These are phyloP conservation scores for Hypsopygia costalis DNA, from an alignment of 2,888 invertebrate species.

Conservation along the genomic window DNA sequence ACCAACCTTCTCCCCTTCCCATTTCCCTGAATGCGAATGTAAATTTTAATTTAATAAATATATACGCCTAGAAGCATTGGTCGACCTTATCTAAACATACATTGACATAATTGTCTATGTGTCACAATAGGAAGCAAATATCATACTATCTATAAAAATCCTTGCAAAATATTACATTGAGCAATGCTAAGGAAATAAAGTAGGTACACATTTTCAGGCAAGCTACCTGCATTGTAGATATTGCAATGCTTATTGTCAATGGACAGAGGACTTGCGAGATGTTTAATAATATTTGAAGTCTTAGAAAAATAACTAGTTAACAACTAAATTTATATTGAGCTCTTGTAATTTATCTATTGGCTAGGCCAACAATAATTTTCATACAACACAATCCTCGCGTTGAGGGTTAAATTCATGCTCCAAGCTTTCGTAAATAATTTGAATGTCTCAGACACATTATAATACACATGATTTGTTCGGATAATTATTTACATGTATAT, in stretches of 20 bases:
- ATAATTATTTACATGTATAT: slow-evolving; percentile 14
- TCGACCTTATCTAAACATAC: not conserved
- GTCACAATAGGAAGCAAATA: slow-evolving; percentile 12
- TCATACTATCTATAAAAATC: slow-evolving; percentile 2
- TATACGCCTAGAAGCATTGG: not conserved
- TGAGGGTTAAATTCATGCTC: no score
- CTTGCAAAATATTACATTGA: slow-evolving; percentile 24
- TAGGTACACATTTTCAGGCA: slow-evolving; percentile 1
- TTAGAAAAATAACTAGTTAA: slow-evolving; percentile 3
- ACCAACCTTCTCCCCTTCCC: no score
- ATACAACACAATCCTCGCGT: no score
- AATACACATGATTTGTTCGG: not conserved
- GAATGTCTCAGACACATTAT: no score
- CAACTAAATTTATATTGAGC: no score
- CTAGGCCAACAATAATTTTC: no score
- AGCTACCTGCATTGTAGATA: slow-evolving; percentile 12
- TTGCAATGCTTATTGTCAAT: slow-evolving; percentile 31
- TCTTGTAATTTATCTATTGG: no score
- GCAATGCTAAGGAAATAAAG: slow-evolving; percentile 18
- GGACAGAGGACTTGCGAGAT: not conserved
- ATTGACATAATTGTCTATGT: slow-evolving; percentile 1
- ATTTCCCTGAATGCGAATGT: no score
- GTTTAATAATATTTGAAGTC: not conserved
- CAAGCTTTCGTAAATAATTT: no score
- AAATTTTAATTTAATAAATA: no score